These are phyloP conservation scores for Pristionchus mayeri DNA, from an alignment of 2,888 invertebrate genomes.

Conservation along the genomic window DNA sequence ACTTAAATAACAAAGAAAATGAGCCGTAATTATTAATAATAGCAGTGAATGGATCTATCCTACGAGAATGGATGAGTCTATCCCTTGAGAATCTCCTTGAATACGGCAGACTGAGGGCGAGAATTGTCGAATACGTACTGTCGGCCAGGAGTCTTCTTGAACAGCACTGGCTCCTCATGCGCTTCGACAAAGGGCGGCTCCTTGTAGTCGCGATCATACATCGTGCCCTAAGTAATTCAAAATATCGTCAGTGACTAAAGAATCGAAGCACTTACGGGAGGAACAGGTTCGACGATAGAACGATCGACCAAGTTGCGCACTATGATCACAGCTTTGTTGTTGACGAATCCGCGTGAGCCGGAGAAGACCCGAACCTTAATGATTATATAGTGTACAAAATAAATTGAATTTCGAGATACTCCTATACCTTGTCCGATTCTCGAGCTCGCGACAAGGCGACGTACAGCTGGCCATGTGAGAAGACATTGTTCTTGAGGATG, in stretches of 20 bases:
- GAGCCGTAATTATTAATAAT: too few species aligned
- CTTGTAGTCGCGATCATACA: not conserved
- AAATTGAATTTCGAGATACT: not conserved
- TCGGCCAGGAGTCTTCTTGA: not conserved
- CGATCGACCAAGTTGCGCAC: not conserved
- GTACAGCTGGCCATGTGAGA: not conserved
- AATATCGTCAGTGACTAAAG: not conserved
- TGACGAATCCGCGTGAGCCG: not conserved
- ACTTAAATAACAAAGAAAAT: too few species aligned
- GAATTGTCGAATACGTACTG: not conserved
- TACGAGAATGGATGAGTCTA: too few species aligned
- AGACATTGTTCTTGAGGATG: conserved; percentile 24
- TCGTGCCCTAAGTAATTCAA: not conserved
- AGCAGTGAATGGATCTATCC: too few species aligned
- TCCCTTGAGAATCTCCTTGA: not conserved
- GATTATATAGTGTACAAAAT: not conserved
- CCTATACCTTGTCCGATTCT: not conserved
- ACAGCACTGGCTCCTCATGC: not conserved
- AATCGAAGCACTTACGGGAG: not conserved
- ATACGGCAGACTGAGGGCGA: not conserved
- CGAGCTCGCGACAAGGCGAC: conserved; percentile 8
- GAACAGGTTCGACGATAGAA: not conserved
- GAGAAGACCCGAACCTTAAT: not conserved
- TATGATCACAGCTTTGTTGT: not conserved
- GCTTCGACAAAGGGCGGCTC: not conserved